Base-by-base conservation (phyloP, 92 coral and sea anemone species). In the Galaxea fascicularis region DNA sequence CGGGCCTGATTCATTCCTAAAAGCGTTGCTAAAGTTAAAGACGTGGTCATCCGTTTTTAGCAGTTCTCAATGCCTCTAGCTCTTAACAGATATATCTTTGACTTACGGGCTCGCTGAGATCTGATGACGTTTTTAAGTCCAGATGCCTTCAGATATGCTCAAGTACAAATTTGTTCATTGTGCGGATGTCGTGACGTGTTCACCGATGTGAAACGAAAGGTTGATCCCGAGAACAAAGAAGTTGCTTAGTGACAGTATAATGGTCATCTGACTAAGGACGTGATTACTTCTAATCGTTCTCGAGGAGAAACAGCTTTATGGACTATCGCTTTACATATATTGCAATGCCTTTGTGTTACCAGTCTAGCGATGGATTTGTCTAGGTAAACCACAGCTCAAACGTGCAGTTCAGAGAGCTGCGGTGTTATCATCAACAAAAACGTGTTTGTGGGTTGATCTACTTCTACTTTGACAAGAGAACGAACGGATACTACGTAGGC, bases 231-330 rank as follows among this genome's bases (percentile, higher is more conserved):
- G 83, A 20, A 78, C 83, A 79, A 79, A 79, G 8, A 24, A 30
- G 84, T 79, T 79, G 84, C 84, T 18, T 49, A 53, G 84, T 79
- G 84, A 79, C 75, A 26, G 8, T 10, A 31, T 52, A 66, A 44
- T 17, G 46, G 47, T 35, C 26, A 16, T 63, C 17, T 66, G 27
- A 65, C 14, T 0, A 0, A 47, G 35, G 22, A 63, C 73, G 83
- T 47, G 15, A 12, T 28, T 73, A 25, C 62, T 56, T 26, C 11
- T 18, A 35, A 75, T 7, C 52, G 35, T 75, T 12, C 20, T 75
- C 31, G 27, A 35, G 20, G 31, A 10, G 25, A 41, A 51, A 27
- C 24, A 62, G 82, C 44, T n/a, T 77, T 8, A 44, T 11, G 29
- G 46, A 44, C 25, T 44, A 8, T 24, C 46, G 60, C 28, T 20